Conservation (phyloP, 2,888 invertebrate genomes). For the Cerastis rubricosa region DNA sequence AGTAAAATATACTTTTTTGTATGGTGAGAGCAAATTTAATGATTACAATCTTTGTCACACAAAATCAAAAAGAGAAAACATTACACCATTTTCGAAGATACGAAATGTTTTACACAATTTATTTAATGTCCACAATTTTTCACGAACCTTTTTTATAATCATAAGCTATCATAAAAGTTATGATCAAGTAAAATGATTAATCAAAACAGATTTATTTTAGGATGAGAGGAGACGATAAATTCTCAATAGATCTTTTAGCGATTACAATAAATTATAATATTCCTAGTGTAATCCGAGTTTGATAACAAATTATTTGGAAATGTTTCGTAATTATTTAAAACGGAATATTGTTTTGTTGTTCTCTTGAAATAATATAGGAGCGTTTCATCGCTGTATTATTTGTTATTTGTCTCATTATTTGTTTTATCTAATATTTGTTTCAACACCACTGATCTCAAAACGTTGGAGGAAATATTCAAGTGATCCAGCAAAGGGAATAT, state of each 20-base stretch:
- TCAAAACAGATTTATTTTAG: slow-evolving; percentile 49
- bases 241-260: slow-evolving; percentile 43
- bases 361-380: background rate
- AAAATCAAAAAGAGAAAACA: slow-evolving; percentile 16
- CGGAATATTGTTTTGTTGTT: background rate
- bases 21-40: background rate
- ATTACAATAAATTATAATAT: slow-evolving; percentile 57
- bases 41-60: background rate
- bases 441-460: background rate
- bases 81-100: slow-evolving; percentile 12
- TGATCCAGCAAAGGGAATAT: no score
- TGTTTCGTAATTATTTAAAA: slow-evolving; percentile 27
- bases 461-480: background rate
- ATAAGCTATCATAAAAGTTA: slow-evolving; percentile 28
- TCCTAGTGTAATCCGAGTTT: slow-evolving; percentile 43
- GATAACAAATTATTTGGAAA: slow-evolving; percentile 37
- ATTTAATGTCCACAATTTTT: slow-evolving; percentile 41
- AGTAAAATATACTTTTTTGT: background rate
- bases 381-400: background rate
- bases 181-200: slow-evolving; percentile 57
- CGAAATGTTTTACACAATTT: slow-evolving; percentile 26
- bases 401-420: background rate
- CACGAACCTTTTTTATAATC: slow-evolving; percentile 33
- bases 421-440: background rate
- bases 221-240: slow-evolving; percentile 48